Conservation (phyloP, 2,888 invertebrate genomes). For the Tipula lateralis region DNA sequence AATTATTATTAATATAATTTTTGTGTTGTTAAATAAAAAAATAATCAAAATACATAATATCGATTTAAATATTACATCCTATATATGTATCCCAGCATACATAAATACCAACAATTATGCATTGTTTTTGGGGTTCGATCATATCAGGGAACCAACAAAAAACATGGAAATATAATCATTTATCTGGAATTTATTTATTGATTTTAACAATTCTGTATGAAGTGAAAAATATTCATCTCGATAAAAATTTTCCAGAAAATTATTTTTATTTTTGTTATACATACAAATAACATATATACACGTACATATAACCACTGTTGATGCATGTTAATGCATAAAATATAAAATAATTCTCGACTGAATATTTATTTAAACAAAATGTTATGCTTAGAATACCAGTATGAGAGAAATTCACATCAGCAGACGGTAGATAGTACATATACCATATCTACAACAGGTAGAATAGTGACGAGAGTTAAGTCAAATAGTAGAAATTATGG, state of each 20-base stretch:
- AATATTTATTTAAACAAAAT: background rate
- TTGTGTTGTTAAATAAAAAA: background rate
- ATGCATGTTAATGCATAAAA: conserved; percentile 5
- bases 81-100: background rate
- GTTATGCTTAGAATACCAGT: background rate
- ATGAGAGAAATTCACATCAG: background rate
- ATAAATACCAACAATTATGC: background rate
- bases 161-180: background rate
- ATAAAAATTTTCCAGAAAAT: background rate
- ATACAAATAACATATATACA: background rate
- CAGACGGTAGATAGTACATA: background rate
- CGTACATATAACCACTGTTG: background rate
- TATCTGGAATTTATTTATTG: background rate
- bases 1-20: background rate
- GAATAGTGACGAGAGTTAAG: background rate
- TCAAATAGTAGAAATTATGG: background rate
- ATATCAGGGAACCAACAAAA: background rate
- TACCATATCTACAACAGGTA: too few relatives aligned
- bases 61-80: background rate
- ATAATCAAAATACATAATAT: background rate
- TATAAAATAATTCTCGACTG: background rate
- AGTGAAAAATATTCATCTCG: background rate
- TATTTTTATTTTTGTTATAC: background rate
- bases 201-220: background rate
- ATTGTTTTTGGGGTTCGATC: background rate